phyloP scores from a whole-genome alignment of 2,888 invertebrate species.

The Caenorhabditis sp. region DNA sequence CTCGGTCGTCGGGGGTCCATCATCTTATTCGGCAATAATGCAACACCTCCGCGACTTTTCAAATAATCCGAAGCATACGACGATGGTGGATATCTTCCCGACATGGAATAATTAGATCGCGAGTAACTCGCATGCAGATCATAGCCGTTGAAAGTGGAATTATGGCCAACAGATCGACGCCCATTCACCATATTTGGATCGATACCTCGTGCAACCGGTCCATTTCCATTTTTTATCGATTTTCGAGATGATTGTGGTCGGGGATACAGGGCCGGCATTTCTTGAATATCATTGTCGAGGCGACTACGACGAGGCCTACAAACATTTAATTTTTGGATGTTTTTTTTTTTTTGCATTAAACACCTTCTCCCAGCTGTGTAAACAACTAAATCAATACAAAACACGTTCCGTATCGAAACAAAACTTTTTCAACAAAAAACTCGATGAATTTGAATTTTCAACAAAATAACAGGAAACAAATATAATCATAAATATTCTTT shows the following conservation, averaged over 20 bases:
- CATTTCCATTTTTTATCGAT: not conserved
- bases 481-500: no score
- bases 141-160: conserved; percentile 37
- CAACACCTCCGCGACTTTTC: conserved; percentile 16
- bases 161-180: conserved; percentile 9
- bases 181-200: conserved; percentile 9
- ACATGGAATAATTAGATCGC: conserved; percentile 17
- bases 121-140: conserved; percentile 14
- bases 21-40: conserved; percentile 20
- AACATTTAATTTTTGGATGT: not conserved
- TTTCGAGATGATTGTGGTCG: conserved; percentile 9
- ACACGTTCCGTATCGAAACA: no score
- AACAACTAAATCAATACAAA: no score
- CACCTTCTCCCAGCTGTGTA: not conserved
- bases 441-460: no score
- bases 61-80: conserved; percentile 31
- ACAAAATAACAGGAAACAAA: no score
- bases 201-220: not conserved
- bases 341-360: not conserved
- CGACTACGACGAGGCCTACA: conserved; percentile 38
- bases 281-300: conserved; percentile 27
- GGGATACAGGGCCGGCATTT: conserved; percentile 12
- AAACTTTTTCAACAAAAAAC: no score
- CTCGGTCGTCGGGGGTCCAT: conserved; percentile 25
- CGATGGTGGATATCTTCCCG: conserved; percentile 19